Evolutionary conservation across 2,888 invertebrate genomes (phyloP).

Genomic region (Chloroclystis v-ata): DNA sequence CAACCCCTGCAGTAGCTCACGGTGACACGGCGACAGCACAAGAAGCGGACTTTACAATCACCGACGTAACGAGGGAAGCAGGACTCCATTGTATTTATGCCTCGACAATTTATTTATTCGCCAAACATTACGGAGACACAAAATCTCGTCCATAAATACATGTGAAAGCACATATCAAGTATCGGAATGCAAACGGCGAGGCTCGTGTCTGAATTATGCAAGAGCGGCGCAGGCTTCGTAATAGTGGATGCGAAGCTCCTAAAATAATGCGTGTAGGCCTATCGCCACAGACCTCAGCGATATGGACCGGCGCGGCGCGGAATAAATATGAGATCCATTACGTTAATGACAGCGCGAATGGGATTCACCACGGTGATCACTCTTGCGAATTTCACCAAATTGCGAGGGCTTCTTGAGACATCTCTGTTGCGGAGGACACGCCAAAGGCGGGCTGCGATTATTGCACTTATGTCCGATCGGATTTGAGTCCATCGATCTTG

Average conservation of each 20-base stretch:
- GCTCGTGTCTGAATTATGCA: constrained; percentile 77
- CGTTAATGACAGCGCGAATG: constrained; percentile 56
- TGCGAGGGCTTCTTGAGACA: constrained; percentile 36
- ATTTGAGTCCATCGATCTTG: constrained; percentile 62
- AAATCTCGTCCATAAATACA: constrained; percentile 79
- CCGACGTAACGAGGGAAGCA: constrained; percentile 74
- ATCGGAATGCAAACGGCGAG: constrained; percentile 76
- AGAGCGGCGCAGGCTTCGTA: constrained; percentile 63
- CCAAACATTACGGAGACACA: constrained; percentile 77
- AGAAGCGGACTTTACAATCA: constrained; percentile 72
- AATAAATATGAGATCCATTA: constrained; percentile 49
- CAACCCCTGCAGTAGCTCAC: constrained; percentile 59
- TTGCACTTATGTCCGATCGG: constrained; percentile 57
- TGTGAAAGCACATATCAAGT: constrained; percentile 78
- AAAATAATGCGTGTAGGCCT: constrained; percentile 60
- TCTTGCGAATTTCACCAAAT: constrained; percentile 52
- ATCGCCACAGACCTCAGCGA: constrained; percentile 37
- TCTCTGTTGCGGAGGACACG: constrained; percentile 56
- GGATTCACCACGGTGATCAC: constrained; percentile 53
- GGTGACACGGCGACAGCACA: constrained; percentile 69
- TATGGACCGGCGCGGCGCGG: constrained; percentile 25
- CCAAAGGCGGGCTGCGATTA: constrained; percentile 58
- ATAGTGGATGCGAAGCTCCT: constrained; percentile 67
- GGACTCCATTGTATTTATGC: constrained; percentile 75
- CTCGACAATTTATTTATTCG: constrained; percentile 76